Percentiles rank a stretch among this genome's conserved stretches.
phyloP scores from a whole-genome alignment of 1,140 invertebrate genomes.

The Panagrolaimus sp. region DNA sequence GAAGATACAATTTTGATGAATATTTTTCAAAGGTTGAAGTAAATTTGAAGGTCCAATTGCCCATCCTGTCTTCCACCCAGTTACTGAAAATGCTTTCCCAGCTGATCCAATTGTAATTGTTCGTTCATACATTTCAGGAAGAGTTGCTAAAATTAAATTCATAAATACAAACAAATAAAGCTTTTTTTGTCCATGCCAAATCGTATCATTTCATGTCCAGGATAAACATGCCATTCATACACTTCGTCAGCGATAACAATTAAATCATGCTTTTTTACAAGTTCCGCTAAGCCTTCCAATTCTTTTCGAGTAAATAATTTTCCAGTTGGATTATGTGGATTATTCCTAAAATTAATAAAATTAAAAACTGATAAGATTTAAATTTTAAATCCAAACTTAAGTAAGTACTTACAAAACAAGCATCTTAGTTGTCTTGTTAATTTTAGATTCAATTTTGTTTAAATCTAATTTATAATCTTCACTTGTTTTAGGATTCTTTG shows the following conservation, averaged over 20 bases:
- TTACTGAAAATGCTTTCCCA: slow-evolving; percentile 93
- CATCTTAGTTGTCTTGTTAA: slow-evolving; percentile 84
- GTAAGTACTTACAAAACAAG: slow-evolving; percentile 68
- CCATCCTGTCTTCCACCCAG: slow-evolving; percentile 86
- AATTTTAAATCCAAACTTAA: slow-evolving; percentile 76
- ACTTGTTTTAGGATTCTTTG: slow-evolving; percentile 65
- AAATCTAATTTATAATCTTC: slow-evolving; percentile 83
- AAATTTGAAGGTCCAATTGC: slow-evolving; percentile 78
- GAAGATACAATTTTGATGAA: slow-evolving; percentile 91
- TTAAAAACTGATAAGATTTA: slow-evolving; percentile 23
- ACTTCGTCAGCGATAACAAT: slow-evolving; percentile 91
- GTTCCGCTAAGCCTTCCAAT: slow-evolving; percentile 71
- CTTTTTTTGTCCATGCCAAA: slow-evolving; percentile 75
- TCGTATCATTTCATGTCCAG: slow-evolving; percentile 77
- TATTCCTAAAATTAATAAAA: slow-evolving; percentile 19
- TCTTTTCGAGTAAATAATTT: slow-evolving; percentile 64
- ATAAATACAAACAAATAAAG: not conserved
- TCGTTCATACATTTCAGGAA: slow-evolving; percentile 94
- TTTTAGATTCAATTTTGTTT: slow-evolving; percentile 74
- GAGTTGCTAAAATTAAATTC: slow-evolving; percentile 67
- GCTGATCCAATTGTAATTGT: slow-evolving; percentile 94
- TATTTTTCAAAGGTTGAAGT: slow-evolving; percentile 74
- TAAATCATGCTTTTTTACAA: slow-evolving; percentile 86
- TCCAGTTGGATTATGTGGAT: slow-evolving; percentile 57
- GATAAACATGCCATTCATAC: slow-evolving; percentile 92